Conservation (phyloP, 2,113 vertebrate species). For the Cheirogaleus medius region DNA sequence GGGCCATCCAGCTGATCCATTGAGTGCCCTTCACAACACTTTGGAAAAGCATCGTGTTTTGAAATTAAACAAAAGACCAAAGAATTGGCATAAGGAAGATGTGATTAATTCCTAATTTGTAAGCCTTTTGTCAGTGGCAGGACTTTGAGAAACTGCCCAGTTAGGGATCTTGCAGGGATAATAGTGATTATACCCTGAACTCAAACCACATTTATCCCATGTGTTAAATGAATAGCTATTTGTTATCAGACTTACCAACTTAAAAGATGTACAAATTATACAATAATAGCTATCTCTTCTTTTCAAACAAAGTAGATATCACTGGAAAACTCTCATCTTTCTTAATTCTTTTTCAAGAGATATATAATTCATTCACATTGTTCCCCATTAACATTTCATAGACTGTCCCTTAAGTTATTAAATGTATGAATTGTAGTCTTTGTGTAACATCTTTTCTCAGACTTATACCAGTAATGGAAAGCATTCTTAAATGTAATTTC, state of each 20-base stretch:
- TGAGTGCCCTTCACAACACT: background rate
- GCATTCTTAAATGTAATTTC: constrained; percentile 43
- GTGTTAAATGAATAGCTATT: background rate
- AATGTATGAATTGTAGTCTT: constrained; percentile 21
- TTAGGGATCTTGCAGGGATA: background rate
- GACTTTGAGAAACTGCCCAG: background rate
- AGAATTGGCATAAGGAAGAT: background rate
- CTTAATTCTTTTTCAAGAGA: constrained; percentile 52
- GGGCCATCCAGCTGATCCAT: background rate
- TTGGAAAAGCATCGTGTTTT: background rate
- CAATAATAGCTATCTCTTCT: background rate
- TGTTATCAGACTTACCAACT: background rate
- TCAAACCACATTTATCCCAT: background rate
- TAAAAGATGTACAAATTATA: background rate
- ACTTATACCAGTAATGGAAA: constrained; percentile 32
- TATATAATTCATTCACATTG: background rate
- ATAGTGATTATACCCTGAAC: background rate
- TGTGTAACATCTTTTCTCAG: constrained; percentile 4
- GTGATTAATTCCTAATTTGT: background rate
- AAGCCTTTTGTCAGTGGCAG: background rate
- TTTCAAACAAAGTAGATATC: background rate
- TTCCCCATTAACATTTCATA: constrained; percentile 26
- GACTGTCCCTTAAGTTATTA: constrained; percentile 12
- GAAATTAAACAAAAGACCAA: background rate
- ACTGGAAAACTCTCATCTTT: background rate